Evolutionary conservation across 2,113 vertebrate species (phyloP).

Genomic region (Piaya cayana): DNA sequence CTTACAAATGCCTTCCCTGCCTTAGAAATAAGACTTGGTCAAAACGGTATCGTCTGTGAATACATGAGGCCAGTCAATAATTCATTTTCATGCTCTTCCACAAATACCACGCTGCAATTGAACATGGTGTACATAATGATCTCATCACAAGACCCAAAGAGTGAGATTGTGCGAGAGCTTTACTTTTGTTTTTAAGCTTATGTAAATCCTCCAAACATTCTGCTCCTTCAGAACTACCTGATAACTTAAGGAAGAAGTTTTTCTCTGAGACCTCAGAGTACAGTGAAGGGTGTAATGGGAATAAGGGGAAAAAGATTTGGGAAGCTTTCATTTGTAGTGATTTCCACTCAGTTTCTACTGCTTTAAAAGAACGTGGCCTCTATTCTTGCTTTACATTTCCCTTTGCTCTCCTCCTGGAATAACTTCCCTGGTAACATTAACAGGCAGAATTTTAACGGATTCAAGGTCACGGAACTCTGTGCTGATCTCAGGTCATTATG

Average conservation of each 20-base stretch:
- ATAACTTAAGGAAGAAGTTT: background rate
- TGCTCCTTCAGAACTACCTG: background rate
- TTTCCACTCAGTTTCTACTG: background rate
- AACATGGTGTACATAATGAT: background rate
- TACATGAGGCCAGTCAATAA: background rate
- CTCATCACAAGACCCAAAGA: background rate
- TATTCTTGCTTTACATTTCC: background rate
- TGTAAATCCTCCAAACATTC: background rate
- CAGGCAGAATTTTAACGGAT: background rate
- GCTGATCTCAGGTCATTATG: conserved; percentile 26
- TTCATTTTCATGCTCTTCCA: background rate
- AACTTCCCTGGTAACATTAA: background rate
- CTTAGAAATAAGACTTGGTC: background rate
- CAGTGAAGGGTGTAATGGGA: background rate
- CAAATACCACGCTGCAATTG: background rate
- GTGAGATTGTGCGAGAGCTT: background rate
- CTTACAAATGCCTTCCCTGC: background rate
- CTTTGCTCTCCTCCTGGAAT: background rate
- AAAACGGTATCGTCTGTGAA: background rate
- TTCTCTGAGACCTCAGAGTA: background rate
- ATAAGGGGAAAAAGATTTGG: background rate
- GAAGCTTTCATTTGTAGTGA: background rate
- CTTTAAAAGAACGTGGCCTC: background rate
- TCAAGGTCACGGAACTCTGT: conserved; percentile 27
- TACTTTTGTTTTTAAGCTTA: background rate